These are phyloP conservation scores for Acanthiza pusilla DNA, from an alignment of 2,797 vertebrate genomes.

Conservation along the genomic window DNA sequence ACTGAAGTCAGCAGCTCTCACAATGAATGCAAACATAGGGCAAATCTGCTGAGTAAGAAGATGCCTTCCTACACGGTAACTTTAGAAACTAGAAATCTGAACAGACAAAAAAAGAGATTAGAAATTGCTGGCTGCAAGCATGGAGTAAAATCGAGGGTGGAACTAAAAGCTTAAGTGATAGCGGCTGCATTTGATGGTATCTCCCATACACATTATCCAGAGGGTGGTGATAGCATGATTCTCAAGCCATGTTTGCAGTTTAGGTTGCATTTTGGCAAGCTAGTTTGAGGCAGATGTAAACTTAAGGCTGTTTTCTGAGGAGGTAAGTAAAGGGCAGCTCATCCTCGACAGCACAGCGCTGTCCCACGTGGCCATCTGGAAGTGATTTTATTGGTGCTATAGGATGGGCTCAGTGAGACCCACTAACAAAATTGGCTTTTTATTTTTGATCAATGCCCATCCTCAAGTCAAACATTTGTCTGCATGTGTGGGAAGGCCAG, in stretches of 20 bases:
- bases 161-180: not conserved
- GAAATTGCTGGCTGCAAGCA: not conserved
- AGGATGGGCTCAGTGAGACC: not conserved
- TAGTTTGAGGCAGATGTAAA: not conserved
- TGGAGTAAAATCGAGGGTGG: not conserved
- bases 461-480: too few species aligned
- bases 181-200: not conserved
- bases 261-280: not conserved
- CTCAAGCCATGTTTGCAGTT: not conserved
- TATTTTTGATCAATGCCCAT: rapidly evolving
- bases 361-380: not conserved
- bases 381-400: not conserved
- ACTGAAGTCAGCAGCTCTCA: constrained; percentile 59
- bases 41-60: constrained; percentile 65
- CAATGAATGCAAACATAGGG: constrained; percentile 45
- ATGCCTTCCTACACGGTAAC: not conserved
- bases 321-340: not conserved
- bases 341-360: rapidly evolving
- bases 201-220: not conserved
- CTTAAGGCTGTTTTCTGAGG: not conserved
- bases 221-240: not conserved
- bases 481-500: rapidly evolving
- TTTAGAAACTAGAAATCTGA: constrained; percentile 19
- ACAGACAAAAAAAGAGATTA: constrained; percentile 14
- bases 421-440: not conserved